Conservation (phyloP, 2,888 invertebrate genomes). For the Ectemnius lituratus region DNA sequence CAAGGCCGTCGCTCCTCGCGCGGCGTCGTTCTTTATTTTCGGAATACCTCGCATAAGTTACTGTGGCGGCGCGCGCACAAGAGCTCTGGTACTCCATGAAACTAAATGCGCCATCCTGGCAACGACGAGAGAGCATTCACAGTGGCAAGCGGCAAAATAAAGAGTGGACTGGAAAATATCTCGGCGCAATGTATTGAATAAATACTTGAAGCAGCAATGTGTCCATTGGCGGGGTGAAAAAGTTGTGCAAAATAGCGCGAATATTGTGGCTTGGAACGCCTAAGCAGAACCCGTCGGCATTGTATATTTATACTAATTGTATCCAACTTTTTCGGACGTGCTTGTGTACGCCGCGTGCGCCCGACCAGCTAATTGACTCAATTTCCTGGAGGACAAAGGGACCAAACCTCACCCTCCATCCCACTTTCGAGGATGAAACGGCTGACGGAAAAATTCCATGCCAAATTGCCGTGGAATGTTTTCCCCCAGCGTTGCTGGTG, state of each 20-base stretch:
- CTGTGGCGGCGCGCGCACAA: slow-evolving; percentile 25
- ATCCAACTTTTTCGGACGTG: slow-evolving; percentile 36
- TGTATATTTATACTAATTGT: slow-evolving; percentile 30
- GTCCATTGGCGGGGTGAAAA: neutral
- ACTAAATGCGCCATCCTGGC: slow-evolving; percentile 35
- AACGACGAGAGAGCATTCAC: slow-evolving; percentile 9
- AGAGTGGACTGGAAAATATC: neutral
- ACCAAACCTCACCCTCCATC: slow-evolving; percentile 2
- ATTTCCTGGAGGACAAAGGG: slow-evolving; percentile 29
- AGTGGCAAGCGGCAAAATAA: neutral
- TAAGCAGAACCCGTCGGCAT: no score
- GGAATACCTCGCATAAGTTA: slow-evolving; percentile 67
- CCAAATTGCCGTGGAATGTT: slow-evolving; percentile 17
- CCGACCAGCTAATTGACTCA: slow-evolving; percentile 34
- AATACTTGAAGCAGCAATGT: neutral
- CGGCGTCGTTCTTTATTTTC: slow-evolving; percentile 69
- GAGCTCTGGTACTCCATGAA: slow-evolving; percentile 26
- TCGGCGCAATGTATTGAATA: neutral
- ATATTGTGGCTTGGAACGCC: neutral
- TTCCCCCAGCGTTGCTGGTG: no score
- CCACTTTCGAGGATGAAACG: slow-evolving; percentile 15
- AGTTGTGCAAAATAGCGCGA: neutral
- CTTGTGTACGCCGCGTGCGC: slow-evolving; percentile 27
- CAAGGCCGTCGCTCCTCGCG: slow-evolving; percentile 59
- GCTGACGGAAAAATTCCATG: slow-evolving; percentile 20